Evolutionary conservation across 2,113 vertebrate species (phyloP), one percentile per base, ranked within the genome.

Genomic region (Trogon melanurus): DNA sequence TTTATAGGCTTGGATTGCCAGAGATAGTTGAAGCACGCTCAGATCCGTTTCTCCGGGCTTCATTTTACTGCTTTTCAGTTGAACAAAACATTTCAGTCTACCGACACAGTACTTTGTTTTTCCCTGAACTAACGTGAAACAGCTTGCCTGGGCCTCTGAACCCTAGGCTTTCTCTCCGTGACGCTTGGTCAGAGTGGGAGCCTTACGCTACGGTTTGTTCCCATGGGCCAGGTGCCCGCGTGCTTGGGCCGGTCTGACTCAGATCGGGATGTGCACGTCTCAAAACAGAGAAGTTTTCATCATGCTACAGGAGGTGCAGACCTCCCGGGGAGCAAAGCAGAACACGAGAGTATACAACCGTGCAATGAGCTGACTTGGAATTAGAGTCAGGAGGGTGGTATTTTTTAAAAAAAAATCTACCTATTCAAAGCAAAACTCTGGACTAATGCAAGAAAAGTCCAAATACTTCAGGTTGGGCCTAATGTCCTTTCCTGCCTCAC

Each of bases 91-190:
- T 50, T 69, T 84, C 48, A 57, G 61, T 67, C 32, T 34, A 51
- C 36, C 82, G 73, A 60, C 72, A 67, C 8, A 48, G 72, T 29
- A 48, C 58, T 88, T 79, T 47, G 61, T 25, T 89, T 93, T 34
- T 82, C 84, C 54, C 76, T 29, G 88, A 87, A 58, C 69, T 95
- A 71, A 90, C 2, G 6, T 26, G 65, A 75, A 93, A 67, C 86
- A 80, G 88, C 84, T 91, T 74, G 1, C 85, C 78, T 48, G 25
- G 72, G 65, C 61, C 85, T 88, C 54, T 87, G 61, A 88, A 53
- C 48, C 65, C 57, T 7, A 4, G 10, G n/a, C 85, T 93, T 95
- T 53, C 67, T 26, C 58, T 22, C 32, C 4, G 2, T 2, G 30
- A 34, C 10, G 47, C 51, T 69, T 26, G 41, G 73, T 70, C 69